Evolutionary conservation across 1,140 invertebrate genomes (phyloP).

Genomic region (Macrostomum lignano): DNA sequence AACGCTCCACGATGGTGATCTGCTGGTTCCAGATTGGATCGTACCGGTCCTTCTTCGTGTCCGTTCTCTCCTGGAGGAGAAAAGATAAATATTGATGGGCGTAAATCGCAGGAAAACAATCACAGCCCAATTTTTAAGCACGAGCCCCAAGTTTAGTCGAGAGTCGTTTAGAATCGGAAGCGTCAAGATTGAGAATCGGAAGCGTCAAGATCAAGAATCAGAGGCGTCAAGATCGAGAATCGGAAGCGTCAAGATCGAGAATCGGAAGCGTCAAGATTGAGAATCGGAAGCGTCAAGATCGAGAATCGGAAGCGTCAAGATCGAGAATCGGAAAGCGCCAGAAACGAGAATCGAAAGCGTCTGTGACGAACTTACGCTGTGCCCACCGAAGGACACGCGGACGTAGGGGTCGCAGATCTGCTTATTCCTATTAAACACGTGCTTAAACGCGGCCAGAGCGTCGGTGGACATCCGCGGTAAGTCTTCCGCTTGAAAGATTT

Average conservation of each 20-base stretch:
- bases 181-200: no score
- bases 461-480: slow-evolving; percentile 55
- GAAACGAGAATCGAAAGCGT: no score
- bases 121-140: not conserved
- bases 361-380: no score
- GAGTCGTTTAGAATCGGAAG: no score
- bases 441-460: slow-evolving; percentile 56
- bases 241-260: no score
- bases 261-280: no score
- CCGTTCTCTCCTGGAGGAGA: slow-evolving; percentile 18
- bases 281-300: no score
- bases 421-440: slow-evolving; percentile 54
- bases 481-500: slow-evolving; percentile 53
- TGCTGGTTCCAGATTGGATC: slow-evolving; percentile 27
- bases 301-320: no score
- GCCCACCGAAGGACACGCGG: slow-evolving; percentile 45
- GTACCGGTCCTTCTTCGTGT: slow-evolving; percentile 20
- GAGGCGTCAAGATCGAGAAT: no score
- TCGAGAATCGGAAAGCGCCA: no score
- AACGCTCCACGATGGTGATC: slow-evolving; percentile 25
- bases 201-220: no score
- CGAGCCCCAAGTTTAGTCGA: no score
- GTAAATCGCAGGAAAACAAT: not conserved
- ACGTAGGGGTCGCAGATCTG: slow-evolving; percentile 61
- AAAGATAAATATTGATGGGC: not conserved